These are phyloP conservation scores for Philonicus albiceps DNA, from an alignment of 2,888 invertebrate species.

Conservation along the genomic window DNA sequence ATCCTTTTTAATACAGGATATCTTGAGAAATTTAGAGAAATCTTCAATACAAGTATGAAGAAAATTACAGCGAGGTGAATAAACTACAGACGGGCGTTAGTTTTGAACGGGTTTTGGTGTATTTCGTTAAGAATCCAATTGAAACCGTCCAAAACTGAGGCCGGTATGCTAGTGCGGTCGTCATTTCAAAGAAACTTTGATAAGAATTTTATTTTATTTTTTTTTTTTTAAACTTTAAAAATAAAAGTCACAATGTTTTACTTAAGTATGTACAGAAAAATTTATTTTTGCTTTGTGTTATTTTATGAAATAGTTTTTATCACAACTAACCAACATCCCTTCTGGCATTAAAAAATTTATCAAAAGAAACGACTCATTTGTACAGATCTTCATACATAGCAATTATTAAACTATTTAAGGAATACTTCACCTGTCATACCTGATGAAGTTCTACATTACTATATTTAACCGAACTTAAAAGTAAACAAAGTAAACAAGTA, in stretches of 20 bases:
- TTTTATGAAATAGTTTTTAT: background rate
- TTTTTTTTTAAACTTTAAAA: background rate
- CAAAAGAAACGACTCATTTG: slow-evolving; percentile 16
- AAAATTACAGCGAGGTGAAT: background rate
- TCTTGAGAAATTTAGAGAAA: slow-evolving; percentile 10
- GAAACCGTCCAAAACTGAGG: slow-evolving; percentile 66
- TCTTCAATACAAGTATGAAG: slow-evolving; percentile 2
- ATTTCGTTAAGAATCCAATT: slow-evolving; percentile 61
- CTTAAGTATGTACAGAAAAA: background rate
- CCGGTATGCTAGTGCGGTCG: slow-evolving; percentile 56
- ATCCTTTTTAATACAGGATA: slow-evolving; percentile 37
- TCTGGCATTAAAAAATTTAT: background rate
- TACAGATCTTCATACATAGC: slow-evolving; percentile 29
- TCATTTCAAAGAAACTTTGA: slow-evolving; percentile 47
- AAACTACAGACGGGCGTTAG: slow-evolving; percentile 59
- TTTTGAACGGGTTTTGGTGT: slow-evolving; percentile 65
- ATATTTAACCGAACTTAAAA: slow-evolving; percentile 8
- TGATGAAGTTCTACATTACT: slow-evolving; percentile 15
- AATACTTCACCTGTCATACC: slow-evolving; percentile 31
- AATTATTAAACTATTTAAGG: slow-evolving; percentile 6
- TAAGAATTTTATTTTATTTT: slow-evolving; percentile 24
- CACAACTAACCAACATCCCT: background rate
- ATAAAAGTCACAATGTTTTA: background rate
- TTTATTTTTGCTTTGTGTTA: background rate
- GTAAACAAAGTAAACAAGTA: slow-evolving; percentile 37